Base-by-base conservation (phyloP, 2,113 vertebrate species). In the Baryphthengus martii region DNA sequence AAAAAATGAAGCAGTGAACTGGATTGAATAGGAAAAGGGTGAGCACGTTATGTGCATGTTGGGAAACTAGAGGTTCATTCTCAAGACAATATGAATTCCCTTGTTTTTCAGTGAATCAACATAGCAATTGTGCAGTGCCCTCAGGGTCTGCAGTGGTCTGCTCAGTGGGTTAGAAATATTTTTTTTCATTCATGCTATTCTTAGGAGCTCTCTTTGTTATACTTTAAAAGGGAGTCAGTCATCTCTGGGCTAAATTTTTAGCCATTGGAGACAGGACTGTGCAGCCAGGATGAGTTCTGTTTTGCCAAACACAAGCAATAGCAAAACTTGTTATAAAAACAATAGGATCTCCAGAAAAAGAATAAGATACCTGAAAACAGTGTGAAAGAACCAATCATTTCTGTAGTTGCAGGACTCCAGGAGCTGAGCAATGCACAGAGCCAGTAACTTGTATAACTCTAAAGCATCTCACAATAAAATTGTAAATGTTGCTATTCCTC, bases 161-260 rank as follows among this genome's bases (percentile, higher is more conserved):
- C 35, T 94, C 66, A 47, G 17, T 79, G 66, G 28, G 65, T 35
- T 37, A 92, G 73, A 95, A 93, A 53, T 84, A 47, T 21, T 61
- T 55, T 63, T 85, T 89, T 96, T 89, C 66, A 89, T 95, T 95
- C 89, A 84, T 75, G 56, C 85, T 91, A 78, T 90, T 90, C 67
- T 92, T 81, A 75, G 76, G 26, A 86, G 11, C 7, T 33, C 6
- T 84, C 52, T 89, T 85, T 90, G 55, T 90, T 91, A 53, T 50
- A 11, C 11, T 93, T 39, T 92, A 71, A 77, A 80, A 90, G 65
- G 47, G 49, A 81, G 9, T 40, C 6, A 81, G 9, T 40, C 6
- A 39, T 59, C 49, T 47, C 39, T 65, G 21, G 39, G 24, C 33
- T 77, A 78, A 85, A 74, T 7, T 65, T 84, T 19, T 39, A 79